A percentile compares a stretch with the other conserved stretches of the same genome.
These are phyloP conservation scores for Anodontia alba DNA, from an alignment of 2,888 invertebrate species.

Conservation along the genomic window DNA sequence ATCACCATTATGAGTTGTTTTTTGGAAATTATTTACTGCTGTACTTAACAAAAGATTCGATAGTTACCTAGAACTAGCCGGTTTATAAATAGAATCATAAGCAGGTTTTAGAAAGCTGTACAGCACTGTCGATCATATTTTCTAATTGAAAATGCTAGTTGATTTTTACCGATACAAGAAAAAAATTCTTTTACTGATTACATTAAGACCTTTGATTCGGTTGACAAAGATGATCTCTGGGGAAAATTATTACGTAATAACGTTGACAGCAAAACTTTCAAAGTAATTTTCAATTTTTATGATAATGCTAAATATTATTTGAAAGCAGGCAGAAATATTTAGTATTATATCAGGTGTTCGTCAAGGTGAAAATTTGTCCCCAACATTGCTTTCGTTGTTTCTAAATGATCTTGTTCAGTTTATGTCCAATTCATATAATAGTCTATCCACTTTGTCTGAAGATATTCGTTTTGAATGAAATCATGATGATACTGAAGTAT, in stretches of 20 bases:
- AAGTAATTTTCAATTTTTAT: conserved; percentile 5
- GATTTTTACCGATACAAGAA: neutral
- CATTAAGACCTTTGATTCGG: neutral
- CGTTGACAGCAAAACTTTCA: neutral
- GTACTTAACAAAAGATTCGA: neutral
- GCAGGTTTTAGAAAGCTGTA: neutral
- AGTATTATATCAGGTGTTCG: conserved; percentile 1
- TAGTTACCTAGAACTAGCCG: neutral
- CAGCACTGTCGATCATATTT: conserved; percentile 2
- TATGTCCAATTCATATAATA: neutral
- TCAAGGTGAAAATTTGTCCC: no score
- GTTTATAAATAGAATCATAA: neutral
- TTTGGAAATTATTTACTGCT: neutral
- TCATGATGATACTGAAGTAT: neutral
- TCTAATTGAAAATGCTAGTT: neutral
- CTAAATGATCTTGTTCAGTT: conserved; percentile 2
- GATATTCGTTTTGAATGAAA: neutral
- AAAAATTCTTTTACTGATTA: neutral
- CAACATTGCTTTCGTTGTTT: conserved; percentile 3
- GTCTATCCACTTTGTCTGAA: neutral
- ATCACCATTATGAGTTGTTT: conserved; percentile 10
- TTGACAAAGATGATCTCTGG: neutral
- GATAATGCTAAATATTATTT: conserved; percentile 7
- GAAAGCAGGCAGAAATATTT: neutral
- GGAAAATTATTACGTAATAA: neutral